A percentile compares a stretch with the other conserved stretches of the same genome.
Conservation (phyloP, 2,888 invertebrate species). For the Drosophila nr. fundita region DNA sequence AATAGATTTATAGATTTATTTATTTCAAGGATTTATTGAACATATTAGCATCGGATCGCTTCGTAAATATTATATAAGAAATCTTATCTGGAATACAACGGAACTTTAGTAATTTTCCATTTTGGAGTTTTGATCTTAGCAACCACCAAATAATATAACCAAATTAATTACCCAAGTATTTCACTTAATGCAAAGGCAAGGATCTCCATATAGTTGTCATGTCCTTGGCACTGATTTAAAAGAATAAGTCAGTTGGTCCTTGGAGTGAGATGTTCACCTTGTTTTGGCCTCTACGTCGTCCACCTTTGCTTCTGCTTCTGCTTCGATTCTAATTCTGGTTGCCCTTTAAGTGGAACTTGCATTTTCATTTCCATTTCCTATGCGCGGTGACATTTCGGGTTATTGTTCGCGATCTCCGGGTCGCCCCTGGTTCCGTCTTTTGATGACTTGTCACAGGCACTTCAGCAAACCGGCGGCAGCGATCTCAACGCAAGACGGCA, state of each 20-base stretch:
- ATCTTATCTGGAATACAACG: background rate
- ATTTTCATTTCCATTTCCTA: constrained; percentile 45
- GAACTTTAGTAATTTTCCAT: background rate
- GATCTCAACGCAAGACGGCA: constrained; percentile 42
- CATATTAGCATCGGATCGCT: background rate
- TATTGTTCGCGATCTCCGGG: constrained; percentile 64
- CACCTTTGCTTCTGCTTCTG: constrained; percentile 4
- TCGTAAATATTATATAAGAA: no score
- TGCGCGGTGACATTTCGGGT: constrained; percentile 66
- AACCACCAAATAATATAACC: background rate
- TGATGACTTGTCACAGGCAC: constrained; percentile 63
- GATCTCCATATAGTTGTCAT: constrained; percentile 12
- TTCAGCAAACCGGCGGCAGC: constrained; percentile 39
- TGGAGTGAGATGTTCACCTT: constrained; percentile 63
- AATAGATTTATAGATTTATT: background rate
- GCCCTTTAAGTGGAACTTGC: constrained; percentile 37
- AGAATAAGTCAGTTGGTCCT: constrained; percentile 49
- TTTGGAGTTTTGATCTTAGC: background rate
- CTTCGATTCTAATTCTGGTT: constrained; percentile 7
- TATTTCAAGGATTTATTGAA: background rate
- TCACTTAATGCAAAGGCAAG: constrained; percentile 1
- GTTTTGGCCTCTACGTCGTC: constrained; percentile 28
- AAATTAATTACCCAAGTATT: constrained; percentile 12
- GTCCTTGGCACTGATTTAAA: constrained; percentile 29
- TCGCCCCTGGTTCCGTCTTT: constrained; percentile 51